A percentile compares a stretch with the other conserved stretches of the same genome.
Evolutionary conservation across 2,888 invertebrate species (phyloP).

Genomic region (Lydus trimaculatus): DNA sequence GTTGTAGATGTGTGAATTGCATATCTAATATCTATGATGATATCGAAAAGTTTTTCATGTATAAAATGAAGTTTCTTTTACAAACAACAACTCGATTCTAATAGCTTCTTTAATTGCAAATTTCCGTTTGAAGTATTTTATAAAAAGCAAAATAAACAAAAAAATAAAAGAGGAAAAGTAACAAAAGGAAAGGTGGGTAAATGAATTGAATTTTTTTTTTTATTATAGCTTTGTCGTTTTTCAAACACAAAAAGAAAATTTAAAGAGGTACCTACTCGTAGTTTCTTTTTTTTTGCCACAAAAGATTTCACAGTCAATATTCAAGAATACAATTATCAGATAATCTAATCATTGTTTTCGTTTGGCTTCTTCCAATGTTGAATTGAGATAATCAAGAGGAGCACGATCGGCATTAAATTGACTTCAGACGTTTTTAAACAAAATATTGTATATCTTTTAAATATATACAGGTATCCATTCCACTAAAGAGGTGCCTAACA

Average conservation of each 20-base stretch:
- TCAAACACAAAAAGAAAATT: background rate
- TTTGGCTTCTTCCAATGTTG: background rate
- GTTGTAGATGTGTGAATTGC: background rate
- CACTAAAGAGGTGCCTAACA: too few species aligned
- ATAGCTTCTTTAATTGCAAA: background rate
- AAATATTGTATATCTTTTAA: background rate
- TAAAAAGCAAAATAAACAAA: background rate
- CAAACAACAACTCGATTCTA: background rate
- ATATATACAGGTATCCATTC: background rate
- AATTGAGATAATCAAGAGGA: background rate
- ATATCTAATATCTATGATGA: background rate
- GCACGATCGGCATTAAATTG: background rate
- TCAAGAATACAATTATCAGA: background rate
- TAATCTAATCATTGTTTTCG: background rate
- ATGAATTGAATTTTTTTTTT: too few species aligned
- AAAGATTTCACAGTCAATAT: slow-evolving; percentile 1
- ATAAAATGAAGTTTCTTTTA: too few species aligned
- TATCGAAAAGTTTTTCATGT: background rate
- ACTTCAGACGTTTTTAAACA: background rate
- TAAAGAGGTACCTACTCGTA: background rate
- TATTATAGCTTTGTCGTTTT: background rate
- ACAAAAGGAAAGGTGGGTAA: background rate
- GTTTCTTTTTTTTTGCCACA: background rate
- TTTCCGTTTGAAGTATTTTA: background rate
- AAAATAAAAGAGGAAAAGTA: background rate